Percentiles rank a stretch among this genome's conserved stretches.
These are phyloP conservation scores for Dicerorhinus sumatrensis DNA, from an alignment of 2,113 vertebrate species.

Conservation along the genomic window DNA sequence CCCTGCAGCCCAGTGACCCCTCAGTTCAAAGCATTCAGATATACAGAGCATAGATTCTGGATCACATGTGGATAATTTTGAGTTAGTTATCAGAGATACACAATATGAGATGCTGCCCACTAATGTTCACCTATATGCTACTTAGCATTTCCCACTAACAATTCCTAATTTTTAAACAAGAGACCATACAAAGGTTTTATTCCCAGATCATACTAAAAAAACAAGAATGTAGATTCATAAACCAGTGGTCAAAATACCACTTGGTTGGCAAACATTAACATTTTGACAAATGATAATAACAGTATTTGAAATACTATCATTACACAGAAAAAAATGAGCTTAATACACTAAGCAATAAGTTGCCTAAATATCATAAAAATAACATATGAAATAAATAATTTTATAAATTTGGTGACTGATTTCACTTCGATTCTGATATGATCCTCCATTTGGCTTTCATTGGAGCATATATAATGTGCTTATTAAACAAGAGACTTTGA, in stretches of 20 bases:
- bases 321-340: not conserved
- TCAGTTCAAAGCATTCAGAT: not conserved
- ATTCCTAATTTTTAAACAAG: not conserved
- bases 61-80: not conserved
- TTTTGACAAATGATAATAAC: constrained; percentile 28
- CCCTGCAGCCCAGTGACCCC: not conserved
- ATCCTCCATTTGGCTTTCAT: not conserved
- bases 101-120: not conserved
- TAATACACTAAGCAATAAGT: not conserved
- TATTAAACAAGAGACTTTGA: not conserved
- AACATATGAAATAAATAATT: constrained; percentile 9
- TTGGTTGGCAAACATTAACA: not conserved
- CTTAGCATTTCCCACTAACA: not conserved
- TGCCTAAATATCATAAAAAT: constrained; percentile 25
- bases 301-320: constrained; percentile 44
- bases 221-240: not conserved
- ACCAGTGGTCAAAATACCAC: constrained; percentile 1
- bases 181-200: not conserved
- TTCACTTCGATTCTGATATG: constrained; percentile 32
- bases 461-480: not conserved
- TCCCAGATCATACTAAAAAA: constrained; percentile 16
- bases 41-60: not conserved
- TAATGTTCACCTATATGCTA: not conserved
- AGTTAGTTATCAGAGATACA: not conserved
- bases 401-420: not conserved